A percentile compares a stretch with the other conserved stretches of the same genome.
Evolutionary conservation across 1,140 invertebrate genomes (phyloP).

Genomic region (Caerostris extrusa): DNA sequence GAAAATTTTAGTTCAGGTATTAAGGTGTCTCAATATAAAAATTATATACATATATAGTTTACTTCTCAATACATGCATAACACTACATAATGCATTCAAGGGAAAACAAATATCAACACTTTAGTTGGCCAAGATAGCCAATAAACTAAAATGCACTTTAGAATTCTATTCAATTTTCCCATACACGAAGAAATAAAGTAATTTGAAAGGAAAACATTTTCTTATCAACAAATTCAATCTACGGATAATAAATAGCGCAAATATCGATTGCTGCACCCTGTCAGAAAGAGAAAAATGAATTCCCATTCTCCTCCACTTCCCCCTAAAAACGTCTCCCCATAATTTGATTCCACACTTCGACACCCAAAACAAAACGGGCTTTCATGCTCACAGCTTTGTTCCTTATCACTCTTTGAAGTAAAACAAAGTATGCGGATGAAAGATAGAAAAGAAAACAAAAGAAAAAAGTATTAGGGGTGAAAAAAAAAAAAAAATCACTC

Average conservation of each 20-base stretch:
- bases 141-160: no score
- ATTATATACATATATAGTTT: no score
- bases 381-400: background rate
- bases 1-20: no score
- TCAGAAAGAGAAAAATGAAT: background rate
- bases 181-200: background rate
- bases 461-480: background rate
- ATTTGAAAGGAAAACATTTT: background rate
- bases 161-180: no score
- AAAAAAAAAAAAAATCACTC: background rate
- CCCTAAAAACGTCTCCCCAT: background rate
- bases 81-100: no score
- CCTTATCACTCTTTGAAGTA: background rate
- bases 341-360: slow-evolving; percentile 42
- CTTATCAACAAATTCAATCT: background rate
- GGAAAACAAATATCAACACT: no score
- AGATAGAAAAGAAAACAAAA: background rate
- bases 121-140: no score
- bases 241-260: background rate
- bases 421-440: background rate
- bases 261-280: background rate
- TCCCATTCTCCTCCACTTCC: no score
- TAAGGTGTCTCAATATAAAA: no score
- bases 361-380: slow-evolving; percentile 20
- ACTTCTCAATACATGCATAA: no score